Conservation (phyloP, 2,797 vertebrate species). For the Notoglanidium macrostoma region DNA sequence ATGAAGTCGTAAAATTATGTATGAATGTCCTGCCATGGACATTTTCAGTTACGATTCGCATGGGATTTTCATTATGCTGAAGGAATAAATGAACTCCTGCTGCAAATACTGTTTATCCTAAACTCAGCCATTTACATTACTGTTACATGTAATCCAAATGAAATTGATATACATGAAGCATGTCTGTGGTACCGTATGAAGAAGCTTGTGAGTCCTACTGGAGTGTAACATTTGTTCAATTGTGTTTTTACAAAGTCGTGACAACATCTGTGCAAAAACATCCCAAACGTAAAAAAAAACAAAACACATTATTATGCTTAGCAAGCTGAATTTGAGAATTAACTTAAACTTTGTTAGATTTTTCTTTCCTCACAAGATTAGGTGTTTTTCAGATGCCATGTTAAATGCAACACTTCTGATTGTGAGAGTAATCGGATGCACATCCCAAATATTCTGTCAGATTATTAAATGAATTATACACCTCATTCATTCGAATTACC, state of each 20-base stretch:
- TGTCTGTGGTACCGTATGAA: background rate
- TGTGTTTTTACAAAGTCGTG: background rate
- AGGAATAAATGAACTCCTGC: background rate
- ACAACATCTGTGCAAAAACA: background rate
- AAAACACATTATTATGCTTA: no score
- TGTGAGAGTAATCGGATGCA: background rate
- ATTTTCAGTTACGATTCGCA: background rate
- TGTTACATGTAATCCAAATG: background rate
- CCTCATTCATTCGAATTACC: background rate
- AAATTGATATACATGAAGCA: background rate
- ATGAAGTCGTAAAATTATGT: background rate
- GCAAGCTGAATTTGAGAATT: background rate
- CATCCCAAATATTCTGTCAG: background rate
- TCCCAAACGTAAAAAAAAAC: background rate
- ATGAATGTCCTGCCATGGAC: background rate
- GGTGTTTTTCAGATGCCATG: background rate
- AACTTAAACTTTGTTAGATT: background rate
- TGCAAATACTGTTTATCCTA: background rate
- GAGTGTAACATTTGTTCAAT: background rate
- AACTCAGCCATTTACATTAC: background rate
- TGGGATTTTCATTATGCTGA: background rate
- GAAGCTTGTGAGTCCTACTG: background rate
- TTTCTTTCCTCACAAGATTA: background rate
- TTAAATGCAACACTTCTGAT: background rate
- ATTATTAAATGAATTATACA: slow-evolving; percentile 10